A percentile compares a stretch with the other conserved stretches of the same genome.
Evolutionary conservation across 2,797 vertebrate species (phyloP).

Genomic region (Dryobates pubescens): DNA sequence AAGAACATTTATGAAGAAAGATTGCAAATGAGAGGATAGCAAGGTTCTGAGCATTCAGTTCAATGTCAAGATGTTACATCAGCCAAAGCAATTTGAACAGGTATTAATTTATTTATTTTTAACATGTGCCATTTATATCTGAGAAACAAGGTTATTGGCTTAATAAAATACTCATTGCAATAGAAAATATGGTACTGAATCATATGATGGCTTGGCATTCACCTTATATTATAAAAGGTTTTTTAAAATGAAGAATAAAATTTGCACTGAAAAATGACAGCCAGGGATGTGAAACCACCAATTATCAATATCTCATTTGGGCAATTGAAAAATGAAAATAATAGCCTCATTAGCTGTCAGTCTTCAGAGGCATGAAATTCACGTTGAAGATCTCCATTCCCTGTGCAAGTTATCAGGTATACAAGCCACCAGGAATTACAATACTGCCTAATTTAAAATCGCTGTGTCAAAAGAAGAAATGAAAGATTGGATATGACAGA

Average conservation of each 20-base stretch:
- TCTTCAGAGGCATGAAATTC: slow-evolving; percentile 64
- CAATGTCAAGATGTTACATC: slow-evolving; percentile 31
- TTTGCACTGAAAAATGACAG: slow-evolving; percentile 21
- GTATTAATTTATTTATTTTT: not conserved
- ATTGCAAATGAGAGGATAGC: not conserved
- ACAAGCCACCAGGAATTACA: slow-evolving; percentile 77
- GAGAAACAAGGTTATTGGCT: slow-evolving; percentile 1
- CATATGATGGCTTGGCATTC: not conserved
- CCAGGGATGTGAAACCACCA: slow-evolving; percentile 31
- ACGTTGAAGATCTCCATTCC: slow-evolving; percentile 67
- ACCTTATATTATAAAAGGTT: not conserved
- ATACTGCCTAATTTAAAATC: slow-evolving; percentile 77
- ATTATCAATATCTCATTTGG: slow-evolving; percentile 19
- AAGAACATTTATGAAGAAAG: slow-evolving; percentile 2
- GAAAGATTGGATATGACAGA: slow-evolving; percentile 79
- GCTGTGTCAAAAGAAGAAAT: slow-evolving; percentile 76
- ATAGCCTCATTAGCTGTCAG: slow-evolving; percentile 65
- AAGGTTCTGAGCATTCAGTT: not conserved
- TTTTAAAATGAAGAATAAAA: slow-evolving; percentile 27
- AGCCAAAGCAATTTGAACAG: slow-evolving; percentile 13
- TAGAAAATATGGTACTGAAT: not conserved
- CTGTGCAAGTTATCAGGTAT: slow-evolving; percentile 54
- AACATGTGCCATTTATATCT: not conserved
- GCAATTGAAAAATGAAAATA: slow-evolving; percentile 72
- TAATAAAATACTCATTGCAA: slow-evolving; percentile 15